Evolutionary conservation across 2,888 invertebrate genomes (phyloP), one percentile per base, ranked within the genome.

Genomic region (Beris chalybata): DNA sequence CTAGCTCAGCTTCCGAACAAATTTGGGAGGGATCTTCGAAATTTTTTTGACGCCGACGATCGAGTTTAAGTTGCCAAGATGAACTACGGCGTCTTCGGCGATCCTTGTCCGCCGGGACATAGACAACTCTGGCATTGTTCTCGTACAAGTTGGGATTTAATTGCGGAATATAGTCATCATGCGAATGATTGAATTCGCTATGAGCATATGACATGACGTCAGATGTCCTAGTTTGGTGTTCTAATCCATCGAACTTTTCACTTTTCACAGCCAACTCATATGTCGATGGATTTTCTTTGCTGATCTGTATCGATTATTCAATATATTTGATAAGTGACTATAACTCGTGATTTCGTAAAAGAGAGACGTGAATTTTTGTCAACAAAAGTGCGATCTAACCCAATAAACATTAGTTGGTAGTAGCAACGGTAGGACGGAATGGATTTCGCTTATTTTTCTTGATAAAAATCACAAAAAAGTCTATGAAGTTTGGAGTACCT

Each of bases 51-150:
- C 80, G 76, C 64, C 79, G 78, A 57, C 81, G 76, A 71, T 80
- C 80, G 32, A 80, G 73, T 73, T 80, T 81, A 13, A 79, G 76
- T 72, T 80, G 80, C 73, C 80, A 72, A 15, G 80, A 80, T 11
- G 52, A 31, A 43, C 61, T 61, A 65, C 77, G 78, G 67, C 79
- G 79, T 66, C 81, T 76, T 65, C 80, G 77, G 6, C 77, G 76
- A 31, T 78, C 76, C 63, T 80, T 80, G 65, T 76, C 78, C 44
- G 53, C 29, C n/a, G 13, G 7, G 4, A 38, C 5, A 4, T 38
- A 13, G 15, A 22, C 38, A n/a, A 43, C 32, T 15, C n/a, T 15
- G 13, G n/a, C 50, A 15, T 50, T 61, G 30, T 61, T 50, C 12
- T 50, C 50, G 22, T 50, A 61, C 15, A 50, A 15, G 22, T 32